These are phyloP conservation scores for Andrena fulva DNA, from an alignment of 2,888 invertebrate species.

Conservation along the genomic window DNA sequence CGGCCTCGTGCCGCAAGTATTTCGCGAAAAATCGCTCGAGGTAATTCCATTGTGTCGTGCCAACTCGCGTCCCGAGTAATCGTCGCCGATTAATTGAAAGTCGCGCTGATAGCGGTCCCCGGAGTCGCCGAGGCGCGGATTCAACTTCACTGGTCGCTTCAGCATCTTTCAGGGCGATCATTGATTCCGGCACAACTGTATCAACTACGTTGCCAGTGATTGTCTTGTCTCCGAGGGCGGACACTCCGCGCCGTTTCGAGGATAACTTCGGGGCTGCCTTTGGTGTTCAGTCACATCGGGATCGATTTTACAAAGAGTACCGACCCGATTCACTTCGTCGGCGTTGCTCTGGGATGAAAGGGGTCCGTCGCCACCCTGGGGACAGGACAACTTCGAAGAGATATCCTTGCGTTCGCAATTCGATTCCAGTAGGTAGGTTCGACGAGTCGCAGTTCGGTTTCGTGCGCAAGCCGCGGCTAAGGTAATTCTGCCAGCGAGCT, in stretches of 20 bases:
- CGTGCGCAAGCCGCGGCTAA: not conserved
- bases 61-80: not conserved
- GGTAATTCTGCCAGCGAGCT: constrained; percentile 4
- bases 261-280: constrained; percentile 52
- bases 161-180: constrained; percentile 25
- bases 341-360: constrained; percentile 40
- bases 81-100: constrained; percentile 35
- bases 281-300: constrained; percentile 39
- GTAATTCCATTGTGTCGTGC: not conserved
- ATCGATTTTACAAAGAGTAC: constrained; percentile 61
- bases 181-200: constrained; percentile 49
- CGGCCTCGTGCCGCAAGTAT: not conserved
- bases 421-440: constrained; percentile 37
- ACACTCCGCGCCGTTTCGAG: constrained; percentile 14
- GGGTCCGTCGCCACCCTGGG: constrained; percentile 29
- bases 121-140: not conserved
- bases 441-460: constrained; percentile 33
- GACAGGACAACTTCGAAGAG: constrained; percentile 46
- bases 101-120: constrained; percentile 13
- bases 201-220: constrained; percentile 43
- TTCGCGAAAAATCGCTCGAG: constrained; percentile 3
- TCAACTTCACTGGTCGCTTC: constrained; percentile 31
- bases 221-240: constrained; percentile 48
- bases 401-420: constrained; percentile 48
- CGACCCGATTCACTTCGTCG: constrained; percentile 61